These are phyloP conservation scores for Pollachius pollachius DNA, from an alignment of 2,113 vertebrate species.

Conservation along the genomic window DNA sequence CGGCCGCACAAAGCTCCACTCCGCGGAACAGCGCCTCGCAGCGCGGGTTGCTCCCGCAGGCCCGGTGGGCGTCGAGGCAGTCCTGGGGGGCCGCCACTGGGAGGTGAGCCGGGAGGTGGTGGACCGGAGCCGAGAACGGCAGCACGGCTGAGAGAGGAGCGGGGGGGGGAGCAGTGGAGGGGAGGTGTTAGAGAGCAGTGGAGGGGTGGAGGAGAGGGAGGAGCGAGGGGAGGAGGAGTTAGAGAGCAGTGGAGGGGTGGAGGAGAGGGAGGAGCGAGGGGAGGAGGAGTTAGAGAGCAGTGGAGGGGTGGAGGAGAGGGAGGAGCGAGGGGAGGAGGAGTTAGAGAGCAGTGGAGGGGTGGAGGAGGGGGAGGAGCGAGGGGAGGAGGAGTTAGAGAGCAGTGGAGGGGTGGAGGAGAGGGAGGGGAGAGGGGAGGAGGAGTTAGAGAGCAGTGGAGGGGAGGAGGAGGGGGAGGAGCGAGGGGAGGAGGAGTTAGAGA, in stretches of 20 bases:
- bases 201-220: conserved; percentile 26
- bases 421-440: no score
- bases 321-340: neutral
- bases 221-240: conserved; percentile 9
- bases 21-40: conserved; percentile 80
- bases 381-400: no score
- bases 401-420: no score
- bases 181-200: neutral
- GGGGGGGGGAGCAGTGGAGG: conserved; percentile 9
- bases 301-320: no score
- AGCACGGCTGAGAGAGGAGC: conserved; percentile 39
- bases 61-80: conserved; percentile 78
- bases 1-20: conserved; percentile 78
- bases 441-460: no score
- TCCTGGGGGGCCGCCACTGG: conserved; percentile 27
- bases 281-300: neutral
- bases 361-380: no score
- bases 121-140: conserved; percentile 12
- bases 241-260: conserved; percentile 10
- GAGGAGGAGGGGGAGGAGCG: no score
- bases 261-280: neutral
- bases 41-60: conserved; percentile 69
- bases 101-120: conserved; percentile 16
- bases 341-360: no score
- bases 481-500: no score